Conservation (phyloP, 1,140 invertebrate genomes). For the Eulimnadia texana region DNA sequence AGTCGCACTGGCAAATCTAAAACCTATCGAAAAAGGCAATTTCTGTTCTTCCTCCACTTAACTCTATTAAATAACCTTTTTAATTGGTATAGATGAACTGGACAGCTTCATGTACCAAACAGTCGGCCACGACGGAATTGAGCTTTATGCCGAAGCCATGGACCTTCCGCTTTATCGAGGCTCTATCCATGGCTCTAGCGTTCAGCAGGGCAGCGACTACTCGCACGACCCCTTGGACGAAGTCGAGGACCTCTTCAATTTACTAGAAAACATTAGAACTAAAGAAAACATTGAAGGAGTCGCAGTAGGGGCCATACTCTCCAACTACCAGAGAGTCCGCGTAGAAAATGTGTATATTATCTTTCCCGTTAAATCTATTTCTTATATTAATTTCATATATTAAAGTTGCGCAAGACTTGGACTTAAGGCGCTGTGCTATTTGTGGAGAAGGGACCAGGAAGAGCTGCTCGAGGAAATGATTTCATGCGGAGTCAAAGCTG, state of each 20-base stretch:
- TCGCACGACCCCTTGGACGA: constrained; percentile 73
- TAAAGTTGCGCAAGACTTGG: constrained; percentile 73
- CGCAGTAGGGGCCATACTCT: constrained; percentile 90
- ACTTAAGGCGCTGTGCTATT: constrained; percentile 73
- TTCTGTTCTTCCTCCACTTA: constrained; percentile 1
- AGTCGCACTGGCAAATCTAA: constrained; percentile 89
- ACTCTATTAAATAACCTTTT: background rate
- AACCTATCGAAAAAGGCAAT: constrained; percentile 70
- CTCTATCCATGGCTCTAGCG: constrained; percentile 63
- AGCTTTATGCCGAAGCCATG: constrained; percentile 84
- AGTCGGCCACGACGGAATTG: constrained; percentile 88
- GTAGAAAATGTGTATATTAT: constrained; percentile 90
- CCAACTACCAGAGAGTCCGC: constrained; percentile 90
- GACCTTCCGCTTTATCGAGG: constrained; percentile 71
- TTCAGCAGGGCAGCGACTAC: constrained; percentile 67
- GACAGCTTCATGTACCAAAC: constrained; percentile 99
- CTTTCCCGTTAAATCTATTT: constrained; percentile 1
- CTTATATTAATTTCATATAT: constrained; percentile 10
- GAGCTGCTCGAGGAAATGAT: constrained; percentile 97
- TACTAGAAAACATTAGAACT: constrained; percentile 73
- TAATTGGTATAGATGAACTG: constrained; percentile 56
- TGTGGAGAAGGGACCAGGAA: constrained; percentile 87
- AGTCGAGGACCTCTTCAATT: constrained; percentile 91
- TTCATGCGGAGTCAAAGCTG: constrained; percentile 73
- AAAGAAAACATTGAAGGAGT: constrained; percentile 64